These are phyloP conservation scores for Planococcus citri DNA, from an alignment of 1,140 invertebrate genomes.

Conservation along the genomic window DNA sequence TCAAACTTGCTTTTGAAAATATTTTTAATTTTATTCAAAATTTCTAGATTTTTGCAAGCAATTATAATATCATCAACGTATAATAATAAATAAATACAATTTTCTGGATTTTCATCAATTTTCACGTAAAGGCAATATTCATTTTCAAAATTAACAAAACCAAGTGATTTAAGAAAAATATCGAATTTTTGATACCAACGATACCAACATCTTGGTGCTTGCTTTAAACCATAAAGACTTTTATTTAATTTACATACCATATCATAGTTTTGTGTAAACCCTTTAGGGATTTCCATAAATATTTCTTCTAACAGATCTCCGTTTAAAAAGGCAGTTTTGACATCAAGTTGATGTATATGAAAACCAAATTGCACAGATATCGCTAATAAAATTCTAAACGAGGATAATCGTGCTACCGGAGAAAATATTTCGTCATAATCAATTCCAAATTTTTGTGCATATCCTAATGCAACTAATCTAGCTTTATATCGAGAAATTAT, in stretches of 20 bases:
- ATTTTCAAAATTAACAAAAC: slow-evolving; percentile 2
- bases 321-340: slow-evolving; percentile 36
- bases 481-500: slow-evolving; percentile 26
- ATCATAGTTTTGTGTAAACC: slow-evolving; percentile 19
- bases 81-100: background rate
- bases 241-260: slow-evolving; percentile 30
- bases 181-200: slow-evolving; percentile 28
- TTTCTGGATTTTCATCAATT: background rate
- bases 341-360: slow-evolving; percentile 33
- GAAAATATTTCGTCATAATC: slow-evolving; percentile 35
- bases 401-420: slow-evolving; percentile 31
- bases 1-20: background rate
- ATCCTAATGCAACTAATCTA: slow-evolving; percentile 14
- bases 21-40: slow-evolving; percentile 15
- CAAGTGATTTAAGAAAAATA: slow-evolving; percentile 28
- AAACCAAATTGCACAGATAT: slow-evolving; percentile 32
- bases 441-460: slow-evolving; percentile 27
- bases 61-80: slow-evolving; percentile 24
- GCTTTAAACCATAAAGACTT: slow-evolving; percentile 31
- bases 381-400: slow-evolving; percentile 34
- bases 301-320: slow-evolving; percentile 31
- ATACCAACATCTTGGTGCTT: slow-evolving; percentile 29
- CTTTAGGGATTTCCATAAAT: slow-evolving; percentile 31
- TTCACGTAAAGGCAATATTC: background rate
- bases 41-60: background rate